phyloP scores from a whole-genome alignment of 37 sponge, comb jelly and placozoan species.

The Aphrocallistes beatrix region DNA sequence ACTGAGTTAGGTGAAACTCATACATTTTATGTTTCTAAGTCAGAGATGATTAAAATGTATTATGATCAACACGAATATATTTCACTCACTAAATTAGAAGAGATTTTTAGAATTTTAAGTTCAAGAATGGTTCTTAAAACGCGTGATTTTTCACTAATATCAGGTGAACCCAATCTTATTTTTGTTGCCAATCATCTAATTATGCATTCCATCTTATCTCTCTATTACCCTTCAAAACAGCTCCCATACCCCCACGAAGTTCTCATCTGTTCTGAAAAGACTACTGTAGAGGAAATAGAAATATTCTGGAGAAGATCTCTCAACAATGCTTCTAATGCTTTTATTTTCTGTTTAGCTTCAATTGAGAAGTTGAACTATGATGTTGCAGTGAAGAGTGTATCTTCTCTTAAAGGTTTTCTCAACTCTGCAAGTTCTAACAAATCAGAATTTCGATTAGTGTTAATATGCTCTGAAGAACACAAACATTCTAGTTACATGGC shows the following conservation, averaged over 20 bases:
- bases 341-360: neutral
- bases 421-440: neutral
- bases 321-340: neutral
- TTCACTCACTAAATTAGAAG: too few relatives aligned
- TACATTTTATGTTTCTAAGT: too few relatives aligned
- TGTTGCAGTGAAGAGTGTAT: neutral
- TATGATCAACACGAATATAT: too few relatives aligned
- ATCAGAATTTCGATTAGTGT: neutral
- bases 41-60: too few relatives aligned
- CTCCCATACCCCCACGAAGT: neutral
- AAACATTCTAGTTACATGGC: neutral
- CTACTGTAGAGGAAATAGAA: neutral
- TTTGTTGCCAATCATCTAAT: neutral
- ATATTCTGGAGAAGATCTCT: slow-evolving; percentile 5
- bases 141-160: neutral
- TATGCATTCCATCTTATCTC: neutral
- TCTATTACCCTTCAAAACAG: neutral
- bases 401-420: neutral
- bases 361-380: neutral
- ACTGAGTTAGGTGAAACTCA: too few relatives aligned
- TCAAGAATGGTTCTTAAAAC: too few relatives aligned
- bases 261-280: neutral
- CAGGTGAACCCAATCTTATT: neutral
- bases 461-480: neutral
- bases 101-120: too few relatives aligned